Conservation (phyloP, 30 jellyfish, hydroid and myxozoan genomes). For the Nemopilema nomurai region DNA sequence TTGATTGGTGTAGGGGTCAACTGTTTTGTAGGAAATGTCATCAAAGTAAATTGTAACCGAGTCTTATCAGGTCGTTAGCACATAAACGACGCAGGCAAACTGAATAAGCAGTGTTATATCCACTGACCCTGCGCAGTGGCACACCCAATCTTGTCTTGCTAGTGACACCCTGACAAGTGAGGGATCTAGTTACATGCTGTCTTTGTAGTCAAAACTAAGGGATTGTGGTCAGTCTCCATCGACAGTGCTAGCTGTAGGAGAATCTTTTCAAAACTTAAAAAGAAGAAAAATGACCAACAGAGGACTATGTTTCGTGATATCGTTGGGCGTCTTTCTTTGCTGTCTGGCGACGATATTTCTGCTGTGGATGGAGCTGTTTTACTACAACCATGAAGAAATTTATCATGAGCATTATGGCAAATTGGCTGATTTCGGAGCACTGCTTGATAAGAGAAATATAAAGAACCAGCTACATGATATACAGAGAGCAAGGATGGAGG, state of each 20-base stretch:
- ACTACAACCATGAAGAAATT: background rate
- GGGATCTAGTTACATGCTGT: background rate
- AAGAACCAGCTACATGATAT: background rate
- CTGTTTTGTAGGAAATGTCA: background rate
- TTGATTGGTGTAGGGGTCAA: background rate
- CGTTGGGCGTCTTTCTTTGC: background rate
- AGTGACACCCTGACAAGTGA: no score
- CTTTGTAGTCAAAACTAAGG: background rate
- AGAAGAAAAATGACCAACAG: background rate
- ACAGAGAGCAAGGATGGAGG: background rate
- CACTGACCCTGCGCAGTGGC: background rate
- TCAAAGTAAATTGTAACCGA: background rate
- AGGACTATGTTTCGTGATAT: background rate
- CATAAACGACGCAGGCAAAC: background rate
- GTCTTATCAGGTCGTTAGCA: background rate
- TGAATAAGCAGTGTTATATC: background rate
- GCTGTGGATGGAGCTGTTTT: background rate
- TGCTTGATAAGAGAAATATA: background rate
- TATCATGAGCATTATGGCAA: background rate
- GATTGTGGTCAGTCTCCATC: background rate
- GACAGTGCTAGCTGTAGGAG: background rate
- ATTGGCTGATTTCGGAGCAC: background rate
- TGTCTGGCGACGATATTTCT: background rate
- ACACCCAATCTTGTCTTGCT: background rate
- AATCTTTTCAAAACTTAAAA: background rate